Conservation (phyloP, 2,888 invertebrate genomes). For the Platycheirus albimanus region DNA sequence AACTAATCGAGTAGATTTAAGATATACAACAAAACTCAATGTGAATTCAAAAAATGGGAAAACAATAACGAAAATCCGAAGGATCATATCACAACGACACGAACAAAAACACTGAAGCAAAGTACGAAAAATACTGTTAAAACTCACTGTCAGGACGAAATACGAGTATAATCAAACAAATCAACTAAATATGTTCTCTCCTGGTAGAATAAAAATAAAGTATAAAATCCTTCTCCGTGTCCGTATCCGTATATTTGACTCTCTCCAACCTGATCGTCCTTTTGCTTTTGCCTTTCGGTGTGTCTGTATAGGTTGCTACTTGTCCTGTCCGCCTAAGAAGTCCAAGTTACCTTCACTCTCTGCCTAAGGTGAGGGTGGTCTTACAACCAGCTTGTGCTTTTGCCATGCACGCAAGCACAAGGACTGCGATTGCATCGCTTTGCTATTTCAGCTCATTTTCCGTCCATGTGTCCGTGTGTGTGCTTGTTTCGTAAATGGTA, state of each 20-base stretch:
- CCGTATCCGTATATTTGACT: constrained; percentile 52
- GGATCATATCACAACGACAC: constrained; percentile 72
- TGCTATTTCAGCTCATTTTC: constrained; percentile 55
- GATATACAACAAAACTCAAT: constrained; percentile 50
- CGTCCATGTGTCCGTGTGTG: constrained; percentile 34
- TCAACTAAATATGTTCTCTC: constrained; percentile 66
- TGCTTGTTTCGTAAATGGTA: constrained; percentile 24
- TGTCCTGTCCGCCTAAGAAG: constrained; percentile 44
- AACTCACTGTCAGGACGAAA: constrained; percentile 62
- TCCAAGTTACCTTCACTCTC: constrained; percentile 21
- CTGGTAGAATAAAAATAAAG: constrained; percentile 27
- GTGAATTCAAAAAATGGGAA: constrained; percentile 62
- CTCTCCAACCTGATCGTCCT: constrained; percentile 62
- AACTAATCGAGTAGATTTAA: constrained; percentile 45
- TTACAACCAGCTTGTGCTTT: constrained; percentile 44
- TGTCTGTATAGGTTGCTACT: constrained; percentile 42
- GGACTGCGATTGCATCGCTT: constrained; percentile 55
- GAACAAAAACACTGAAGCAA: constrained; percentile 70
- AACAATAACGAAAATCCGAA: constrained; percentile 69
- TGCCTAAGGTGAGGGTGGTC: constrained; percentile 63
- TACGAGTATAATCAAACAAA: constrained; percentile 72
- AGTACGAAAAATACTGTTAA: constrained; percentile 53
- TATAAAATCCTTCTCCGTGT: no score
- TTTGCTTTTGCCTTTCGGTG: no score
- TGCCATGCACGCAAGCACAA: constrained; percentile 52